Conservation (phyloP, 1,140 invertebrate genomes). For the Drosophila pandora region DNA sequence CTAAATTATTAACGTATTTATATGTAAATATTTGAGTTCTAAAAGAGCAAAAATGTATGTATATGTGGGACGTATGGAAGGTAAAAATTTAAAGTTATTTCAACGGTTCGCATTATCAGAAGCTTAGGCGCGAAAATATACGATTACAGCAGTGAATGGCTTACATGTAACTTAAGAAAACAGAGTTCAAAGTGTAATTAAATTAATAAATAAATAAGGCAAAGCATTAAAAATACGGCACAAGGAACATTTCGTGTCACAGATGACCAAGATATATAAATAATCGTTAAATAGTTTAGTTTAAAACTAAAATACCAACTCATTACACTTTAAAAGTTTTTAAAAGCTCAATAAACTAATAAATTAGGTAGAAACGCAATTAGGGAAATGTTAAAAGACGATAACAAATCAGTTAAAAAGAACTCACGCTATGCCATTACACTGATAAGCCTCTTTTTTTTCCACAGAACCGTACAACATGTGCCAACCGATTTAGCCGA, state of each 20-base stretch:
- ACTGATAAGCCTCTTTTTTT: constrained; percentile 51
- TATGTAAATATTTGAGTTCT: constrained; percentile 8
- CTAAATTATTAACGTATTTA: constrained; percentile 22
- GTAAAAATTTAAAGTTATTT: constrained; percentile 6
- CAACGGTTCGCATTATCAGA: constrained; percentile 10
- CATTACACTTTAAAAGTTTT: constrained; percentile 1
- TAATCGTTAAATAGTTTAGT: constrained; percentile 24
- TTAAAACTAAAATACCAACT: constrained; percentile 27
- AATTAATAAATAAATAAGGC: constrained; percentile 52
- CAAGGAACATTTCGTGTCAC: constrained; percentile 54
- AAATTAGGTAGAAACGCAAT: constrained; percentile 13
- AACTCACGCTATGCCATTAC: constrained; percentile 42
- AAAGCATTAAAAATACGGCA: constrained; percentile 52
- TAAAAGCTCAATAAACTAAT: constrained; percentile 18
- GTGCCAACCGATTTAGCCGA: constrained; percentile 21
- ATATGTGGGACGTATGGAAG: neutral
- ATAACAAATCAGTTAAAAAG: constrained; percentile 35
- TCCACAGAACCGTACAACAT: constrained; percentile 11
- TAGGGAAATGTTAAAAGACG: constrained; percentile 37
- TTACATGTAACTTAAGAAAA: constrained; percentile 1
- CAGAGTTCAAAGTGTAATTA: neutral
- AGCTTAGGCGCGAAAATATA: neutral
- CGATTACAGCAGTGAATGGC: constrained; percentile 12
- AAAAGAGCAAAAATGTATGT: constrained; percentile 2
- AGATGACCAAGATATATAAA: constrained; percentile 13